These are phyloP conservation scores for Syncerus caffer DNA, from an alignment of 2,797 vertebrate species.

Conservation along the genomic window DNA sequence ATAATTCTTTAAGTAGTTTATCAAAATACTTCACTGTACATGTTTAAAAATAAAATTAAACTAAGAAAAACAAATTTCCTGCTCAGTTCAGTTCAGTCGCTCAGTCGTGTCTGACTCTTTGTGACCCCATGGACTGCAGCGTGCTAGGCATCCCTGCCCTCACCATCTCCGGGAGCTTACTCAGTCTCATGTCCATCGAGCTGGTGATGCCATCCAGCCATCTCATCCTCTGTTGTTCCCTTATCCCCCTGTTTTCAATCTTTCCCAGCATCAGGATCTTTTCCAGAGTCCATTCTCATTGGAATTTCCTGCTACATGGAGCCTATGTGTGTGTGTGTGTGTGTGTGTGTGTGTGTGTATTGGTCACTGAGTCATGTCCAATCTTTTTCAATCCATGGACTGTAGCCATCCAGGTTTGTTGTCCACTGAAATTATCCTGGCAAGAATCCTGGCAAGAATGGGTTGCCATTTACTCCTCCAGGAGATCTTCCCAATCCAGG, in stretches of 20 bases:
- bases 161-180: background rate
- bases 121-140: background rate
- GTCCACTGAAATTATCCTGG: background rate
- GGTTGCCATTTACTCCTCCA: background rate
- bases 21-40: background rate
- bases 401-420: background rate
- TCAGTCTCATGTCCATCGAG: background rate
- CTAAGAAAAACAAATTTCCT: background rate
- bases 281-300: background rate
- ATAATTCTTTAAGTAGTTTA: background rate
- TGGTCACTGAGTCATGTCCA: background rate
- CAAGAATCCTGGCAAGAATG: background rate
- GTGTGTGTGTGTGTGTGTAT: background rate
- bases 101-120: background rate
- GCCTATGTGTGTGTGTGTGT: background rate
- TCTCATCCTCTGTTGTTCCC: background rate
- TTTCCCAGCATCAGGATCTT: background rate
- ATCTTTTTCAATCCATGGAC: background rate
- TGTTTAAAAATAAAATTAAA: background rate
- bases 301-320: background rate
- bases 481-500: background rate
- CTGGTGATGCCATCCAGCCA: background rate
- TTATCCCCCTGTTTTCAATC: background rate
- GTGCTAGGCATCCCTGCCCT: background rate
- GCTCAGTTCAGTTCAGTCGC: background rate